Base-by-base conservation (phyloP, 1,140 invertebrate genomes). In the Pseudomyrmex sp. region DNA sequence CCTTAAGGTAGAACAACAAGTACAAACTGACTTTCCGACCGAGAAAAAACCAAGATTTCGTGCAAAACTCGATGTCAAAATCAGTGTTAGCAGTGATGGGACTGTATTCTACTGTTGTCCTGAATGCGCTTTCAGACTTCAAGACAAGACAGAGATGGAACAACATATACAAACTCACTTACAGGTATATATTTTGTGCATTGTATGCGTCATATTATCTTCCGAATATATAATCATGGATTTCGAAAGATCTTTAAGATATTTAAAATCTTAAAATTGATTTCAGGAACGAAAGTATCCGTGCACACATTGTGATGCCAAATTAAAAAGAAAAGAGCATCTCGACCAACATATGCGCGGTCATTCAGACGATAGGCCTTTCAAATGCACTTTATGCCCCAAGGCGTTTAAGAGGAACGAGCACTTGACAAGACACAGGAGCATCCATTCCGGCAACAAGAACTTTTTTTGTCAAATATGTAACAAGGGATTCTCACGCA, bases 291-390 rank as follows among this genome's bases (percentile, higher is more conserved):
- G 94, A 62, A 94, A 94, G 62, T 94, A 94, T 54, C 92, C 94
- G 46, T 95, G 94, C 46, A 94, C 94, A 72, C 92, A 94, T 66
- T 95, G 94, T 59, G 94, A 94, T 5, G 93, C 93, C 7, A 94
- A 94, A 92, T 79, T 95, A 5, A 95, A 95, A 68, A 90, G 94
- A 15, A 95, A 95, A 66, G 94, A 95, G 66, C 94, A 94, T 66
- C 85, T 96, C 9, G 96, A 95, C 66, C 95, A 96, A 87, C 97
- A 97, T 87, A 96, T 96, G 94, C 91, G 96, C 18, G 95, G 96
- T 10, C 96, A 97, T 86, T 97, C 96, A 0, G 96, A 97, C 1
- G 97, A 97, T 87, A 96, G 97, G 87, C 96, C 96, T 0, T 96
- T 94, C 83, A 93, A 95, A 74, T 96, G 95, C 86, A 92, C 93